phyloP scores from a whole-genome alignment of 2,797 vertebrate species.

The Delichon dasypus region DNA sequence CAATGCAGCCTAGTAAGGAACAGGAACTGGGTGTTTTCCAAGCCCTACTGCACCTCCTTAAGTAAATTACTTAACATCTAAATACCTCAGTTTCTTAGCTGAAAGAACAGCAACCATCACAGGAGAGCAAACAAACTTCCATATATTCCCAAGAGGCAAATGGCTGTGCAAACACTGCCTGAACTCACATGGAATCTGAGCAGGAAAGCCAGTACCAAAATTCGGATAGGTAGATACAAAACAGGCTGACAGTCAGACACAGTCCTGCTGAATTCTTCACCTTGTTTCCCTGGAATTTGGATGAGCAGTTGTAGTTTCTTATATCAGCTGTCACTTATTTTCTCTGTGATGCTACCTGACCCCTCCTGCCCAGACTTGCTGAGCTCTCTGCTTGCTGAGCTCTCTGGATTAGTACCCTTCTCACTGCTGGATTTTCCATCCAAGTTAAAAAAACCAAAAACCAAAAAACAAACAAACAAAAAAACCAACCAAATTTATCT shows the following conservation, averaged over 20 bases:
- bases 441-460: not conserved
- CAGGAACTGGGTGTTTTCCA: not conserved
- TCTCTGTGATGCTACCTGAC: not conserved
- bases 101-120: not conserved
- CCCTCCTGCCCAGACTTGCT: not conserved
- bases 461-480: too few relatives aligned
- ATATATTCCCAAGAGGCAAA: not conserved
- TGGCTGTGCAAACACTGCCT: not conserved
- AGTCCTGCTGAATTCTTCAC: not conserved
- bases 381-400: not conserved
- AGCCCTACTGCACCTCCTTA: not conserved
- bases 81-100: not conserved
- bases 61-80: not conserved
- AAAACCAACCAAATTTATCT: not conserved
- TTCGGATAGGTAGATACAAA: not conserved
- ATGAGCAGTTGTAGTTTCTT: not conserved
- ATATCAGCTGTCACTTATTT: not conserved
- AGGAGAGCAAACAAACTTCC: not conserved
- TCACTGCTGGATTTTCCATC: not conserved
- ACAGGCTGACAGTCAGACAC: not conserved
- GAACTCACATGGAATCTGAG: not conserved
- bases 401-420: not conserved
- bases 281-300: not conserved
- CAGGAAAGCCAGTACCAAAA: not conserved
- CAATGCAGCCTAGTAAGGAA: not conserved